Evolutionary conservation across 2,113 vertebrate genomes (phyloP), one percentile per base, ranked within the genome.

Genomic region (Pseudorasbora parva): DNA sequence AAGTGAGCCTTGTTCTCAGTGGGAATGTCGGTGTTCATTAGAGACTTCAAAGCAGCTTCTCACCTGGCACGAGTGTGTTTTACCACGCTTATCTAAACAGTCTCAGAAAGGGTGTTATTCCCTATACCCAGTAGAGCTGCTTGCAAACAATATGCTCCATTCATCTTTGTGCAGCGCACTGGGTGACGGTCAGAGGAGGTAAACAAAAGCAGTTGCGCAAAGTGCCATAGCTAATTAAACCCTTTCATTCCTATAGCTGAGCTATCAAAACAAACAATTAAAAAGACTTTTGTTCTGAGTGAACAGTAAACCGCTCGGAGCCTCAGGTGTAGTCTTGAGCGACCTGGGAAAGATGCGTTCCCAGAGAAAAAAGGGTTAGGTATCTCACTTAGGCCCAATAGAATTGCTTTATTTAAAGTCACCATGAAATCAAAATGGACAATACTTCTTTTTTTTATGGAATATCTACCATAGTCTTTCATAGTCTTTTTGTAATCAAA

Each of bases 121-220:
- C 80, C 66, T 78, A 84, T 62, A 75, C 77, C 41, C 54, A 81
- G 59, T 56, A 60, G 62, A 73, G 51, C 73, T 33, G 57, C 72
- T 68, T 78, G 54, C 59, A 84, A 85, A 93, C 91, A 94, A 93
- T 91, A 89, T 85, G 82, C 80, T 82, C 90, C 69, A 93, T 94
- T 93, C 90, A 92, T 91, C 90, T 87, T 86, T 91, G 91, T 89
- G 84, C 78, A 0, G 11, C 33, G 33, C 76, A 86, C 21, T 74
- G 45, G 64, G 87, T 90, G 91, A 90, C 86, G 84, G 81, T 88
- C 82, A 84, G 77, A 87, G 81, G 72, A 54, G 51, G 51, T 21
- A 8, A 54, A 54, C 17, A 7, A 82, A 87, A n/a, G 62, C 37
- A 25, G 78, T 73, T 94, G 90, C 86, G 91, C 90, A 94, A 92